Percentiles rank a stretch among this genome's conserved stretches.
Conservation (phyloP, 1,140 invertebrate species). For the Uloborus diversus region DNA sequence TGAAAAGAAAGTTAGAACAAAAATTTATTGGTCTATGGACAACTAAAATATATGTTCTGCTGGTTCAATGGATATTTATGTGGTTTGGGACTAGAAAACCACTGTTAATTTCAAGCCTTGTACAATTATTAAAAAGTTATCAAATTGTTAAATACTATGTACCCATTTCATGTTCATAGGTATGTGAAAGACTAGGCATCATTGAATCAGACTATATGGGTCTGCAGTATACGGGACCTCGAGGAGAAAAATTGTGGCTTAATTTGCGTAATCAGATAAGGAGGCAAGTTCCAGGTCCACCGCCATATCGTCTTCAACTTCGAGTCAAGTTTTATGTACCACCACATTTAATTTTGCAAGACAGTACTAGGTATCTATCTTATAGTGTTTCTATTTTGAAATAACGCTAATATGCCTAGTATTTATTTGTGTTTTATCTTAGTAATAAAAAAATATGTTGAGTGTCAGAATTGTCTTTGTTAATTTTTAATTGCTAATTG, state of each 20-base stretch:
- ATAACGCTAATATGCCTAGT: neutral
- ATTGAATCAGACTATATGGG: constrained; percentile 90
- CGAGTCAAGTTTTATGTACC: constrained; percentile 90
- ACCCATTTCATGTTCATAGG: constrained; percentile 73
- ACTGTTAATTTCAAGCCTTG: too few species aligned
- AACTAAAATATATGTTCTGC: too few species aligned
- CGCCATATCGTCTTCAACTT: constrained; percentile 72
- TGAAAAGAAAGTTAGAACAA: too few species aligned
- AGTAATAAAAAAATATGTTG: too few species aligned
- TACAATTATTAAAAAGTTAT: too few species aligned
- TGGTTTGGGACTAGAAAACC: too few species aligned
- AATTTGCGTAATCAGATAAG: constrained; percentile 84
- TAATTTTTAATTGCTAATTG: too few species aligned
- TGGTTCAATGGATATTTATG: too few species aligned
- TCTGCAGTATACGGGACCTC: constrained; percentile 74
- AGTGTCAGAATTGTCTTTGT: too few species aligned
- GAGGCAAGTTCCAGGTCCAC: constrained; percentile 73
- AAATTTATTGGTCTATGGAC: too few species aligned
- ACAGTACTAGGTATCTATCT: constrained; percentile 75
- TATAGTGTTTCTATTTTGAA: neutral
- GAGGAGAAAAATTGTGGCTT: constrained; percentile 81
- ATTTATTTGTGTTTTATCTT: neutral
- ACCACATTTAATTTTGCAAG: constrained; percentile 83
- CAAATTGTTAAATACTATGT: too few species aligned
- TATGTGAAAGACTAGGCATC: constrained; percentile 81